Evolutionary conservation across 2,797 vertebrate genomes (phyloP).

Genomic region (Buceros bicornis): DNA sequence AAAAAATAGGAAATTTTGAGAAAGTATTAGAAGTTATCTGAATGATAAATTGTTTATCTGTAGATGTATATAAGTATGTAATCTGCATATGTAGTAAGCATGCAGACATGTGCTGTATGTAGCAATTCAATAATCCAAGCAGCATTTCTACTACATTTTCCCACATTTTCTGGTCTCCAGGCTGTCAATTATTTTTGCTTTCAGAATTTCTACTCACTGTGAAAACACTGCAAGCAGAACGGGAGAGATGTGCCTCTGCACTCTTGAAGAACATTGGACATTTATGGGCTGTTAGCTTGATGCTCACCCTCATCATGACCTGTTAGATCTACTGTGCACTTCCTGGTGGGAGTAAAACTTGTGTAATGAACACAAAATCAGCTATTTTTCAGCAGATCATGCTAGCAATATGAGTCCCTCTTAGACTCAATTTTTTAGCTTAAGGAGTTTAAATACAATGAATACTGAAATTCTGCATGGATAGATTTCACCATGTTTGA

Average conservation of each 20-base stretch:
- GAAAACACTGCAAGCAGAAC: neutral
- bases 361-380: neutral
- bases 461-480: neutral
- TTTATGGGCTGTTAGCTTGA: neutral
- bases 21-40: neutral
- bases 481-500: neutral
- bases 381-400: neutral
- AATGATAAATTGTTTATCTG: neutral
- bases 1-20: neutral
- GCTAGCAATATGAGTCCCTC: neutral
- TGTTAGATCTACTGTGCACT: neutral
- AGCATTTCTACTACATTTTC: neutral
- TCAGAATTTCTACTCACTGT: neutral
- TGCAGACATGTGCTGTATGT: neutral
- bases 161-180: neutral
- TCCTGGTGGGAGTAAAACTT: neutral
- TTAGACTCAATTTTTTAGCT: neutral
- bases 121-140: neutral
- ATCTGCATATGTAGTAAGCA: neutral
- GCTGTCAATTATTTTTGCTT: neutral
- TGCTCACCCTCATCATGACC: neutral
- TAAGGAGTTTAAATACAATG: neutral
- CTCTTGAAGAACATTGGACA: neutral
- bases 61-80: neutral
- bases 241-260: fast-evolving